Evolutionary conservation across 2,797 vertebrate species (phyloP), one percentile per base, ranked within the genome.

Genomic region (Carduelis carduelis): DNA sequence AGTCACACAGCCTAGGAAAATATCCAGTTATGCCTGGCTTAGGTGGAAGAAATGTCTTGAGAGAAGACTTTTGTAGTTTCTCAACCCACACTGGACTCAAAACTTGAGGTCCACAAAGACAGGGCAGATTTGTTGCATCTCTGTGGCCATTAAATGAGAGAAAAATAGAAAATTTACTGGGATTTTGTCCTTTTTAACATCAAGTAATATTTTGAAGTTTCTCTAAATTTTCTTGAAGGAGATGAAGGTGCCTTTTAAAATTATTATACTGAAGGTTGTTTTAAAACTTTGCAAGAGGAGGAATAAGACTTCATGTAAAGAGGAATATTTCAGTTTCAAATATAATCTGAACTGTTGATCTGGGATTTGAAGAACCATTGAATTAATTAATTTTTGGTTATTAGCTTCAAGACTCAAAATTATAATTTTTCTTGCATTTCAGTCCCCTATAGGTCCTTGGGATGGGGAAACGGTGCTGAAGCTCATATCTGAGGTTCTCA

Each of bases 1-100:
- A 92, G 55, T 89, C 83, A 82, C 7, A 0, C 50, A 86, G 80
- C 55, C 43, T 79, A 89, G 89, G 78, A 96, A 94, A 95, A 72
- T 59, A 84, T 55, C 63, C 77, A 90, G 55, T 82, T 83, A 61
- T 72, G 77, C 59, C 90, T 94, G 66, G 55, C 63, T 95, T 93
- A 82, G 47, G 39, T 93, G 71, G 89, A 87, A 81, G 56, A 83
- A 84, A 34, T 57, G 26, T 37, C 65, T 89, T 94, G 50, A 87
- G 74, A 94, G 43, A 81, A 78, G 69, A 32, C 4, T 79, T 89
- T 59, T 89, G 70, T 82, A 57, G 43, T 72, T 86, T 26, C 17
- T 91, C 56, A 60, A 52, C 10, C 12, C 6, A 8, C 34, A 27
- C 4, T 50, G 43, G 34, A 80, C 20, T 61, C 16, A 7, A 34